Evolutionary conservation across 2,888 invertebrate genomes (phyloP).

Genomic region (Siphonodentalium dalli): DNA sequence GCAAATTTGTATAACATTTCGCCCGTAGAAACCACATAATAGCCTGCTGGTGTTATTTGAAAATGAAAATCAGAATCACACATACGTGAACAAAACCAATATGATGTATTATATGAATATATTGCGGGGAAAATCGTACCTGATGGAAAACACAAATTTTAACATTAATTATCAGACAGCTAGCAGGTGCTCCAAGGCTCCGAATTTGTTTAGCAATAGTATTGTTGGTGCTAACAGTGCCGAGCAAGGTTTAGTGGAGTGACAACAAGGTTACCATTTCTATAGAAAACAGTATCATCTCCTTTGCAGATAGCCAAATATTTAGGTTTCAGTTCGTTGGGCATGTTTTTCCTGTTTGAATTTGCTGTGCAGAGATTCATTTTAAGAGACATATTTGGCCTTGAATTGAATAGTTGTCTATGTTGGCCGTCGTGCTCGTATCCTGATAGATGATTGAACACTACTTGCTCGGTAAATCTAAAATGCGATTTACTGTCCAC

Average conservation of each 20-base stretch:
- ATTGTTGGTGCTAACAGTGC: constrained; percentile 4
- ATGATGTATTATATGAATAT: no score
- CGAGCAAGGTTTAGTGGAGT: constrained; percentile 18
- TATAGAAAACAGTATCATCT: constrained; percentile 29
- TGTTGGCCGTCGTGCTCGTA: constrained; percentile 24
- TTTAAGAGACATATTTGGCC: constrained; percentile 8
- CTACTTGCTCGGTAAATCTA: constrained; percentile 15
- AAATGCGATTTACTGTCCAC: constrained; percentile 6
- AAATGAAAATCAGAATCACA: no score
- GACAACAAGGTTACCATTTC: constrained; percentile 18
- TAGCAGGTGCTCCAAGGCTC: background rate
- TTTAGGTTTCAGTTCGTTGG: constrained; percentile 12
- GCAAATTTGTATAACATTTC: no score
- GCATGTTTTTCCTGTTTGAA: constrained; percentile 21
- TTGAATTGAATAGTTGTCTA: no score
- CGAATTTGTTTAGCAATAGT: constrained; percentile 7
- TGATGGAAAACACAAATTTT: no score
- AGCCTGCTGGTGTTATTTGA: no score
- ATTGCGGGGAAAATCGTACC: no score
- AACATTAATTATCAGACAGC: no score
- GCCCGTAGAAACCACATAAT: no score
- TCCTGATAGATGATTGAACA: constrained; percentile 11
- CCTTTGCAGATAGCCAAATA: constrained; percentile 17
- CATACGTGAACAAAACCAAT: no score
- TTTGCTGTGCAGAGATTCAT: constrained; percentile 24